Base-by-base conservation (phyloP, 2,797 vertebrate species). In the Bradypodion ventrale region DNA sequence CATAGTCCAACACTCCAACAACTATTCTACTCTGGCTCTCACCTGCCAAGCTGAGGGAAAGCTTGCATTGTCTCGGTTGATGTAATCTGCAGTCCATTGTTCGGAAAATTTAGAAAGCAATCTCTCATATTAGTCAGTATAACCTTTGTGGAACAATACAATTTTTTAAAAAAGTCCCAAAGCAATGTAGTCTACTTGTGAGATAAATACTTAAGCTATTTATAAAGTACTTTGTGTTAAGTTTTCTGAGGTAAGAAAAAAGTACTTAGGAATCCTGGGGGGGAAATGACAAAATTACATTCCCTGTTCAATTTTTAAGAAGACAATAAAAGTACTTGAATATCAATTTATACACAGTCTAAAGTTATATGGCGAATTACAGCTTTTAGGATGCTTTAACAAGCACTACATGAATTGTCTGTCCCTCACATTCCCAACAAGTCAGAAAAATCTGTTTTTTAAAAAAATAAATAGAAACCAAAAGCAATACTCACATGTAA, bases 401-500 rank as follows among this genome's bases (percentile, higher is more conserved):
- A 90, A 90, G 81, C 77, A 88, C 76, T 78, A 78, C 76, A 83
- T 83, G 88, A 85, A 80, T 66, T 84, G 80, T 59, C 37, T 13
- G 46, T 60, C 88, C 83, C 82, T 72, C 83, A 37, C 60, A 40
- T 4, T 9, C 4, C 52, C 73, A 37, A 37, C 44, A 63, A 78
- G 75, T 85, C 90, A 84, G 9, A 27, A 21, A 65, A 74, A 83
- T 75, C 3, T 60, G 75, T 1, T 65, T 81, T 63, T 3, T 40
- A 37, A n/a, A 65, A 8, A 23, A 70, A 88, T 79, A 87, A 89
- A 89, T 91, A 91, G 44, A 70, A 92, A 91, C 60, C 68, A 72
- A 37, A 90, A 85, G 85, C 1, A 85, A 73, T 82, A 96, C 96
- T 96, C 95, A 96, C 96, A 96, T 96, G 92, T 95, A 96, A 96